A percentile compares a stretch with the other conserved stretches of the same genome.
phyloP scores from a whole-genome alignment of 2,797 vertebrate genomes.

The Acrossocheilus wenchowensis region DNA sequence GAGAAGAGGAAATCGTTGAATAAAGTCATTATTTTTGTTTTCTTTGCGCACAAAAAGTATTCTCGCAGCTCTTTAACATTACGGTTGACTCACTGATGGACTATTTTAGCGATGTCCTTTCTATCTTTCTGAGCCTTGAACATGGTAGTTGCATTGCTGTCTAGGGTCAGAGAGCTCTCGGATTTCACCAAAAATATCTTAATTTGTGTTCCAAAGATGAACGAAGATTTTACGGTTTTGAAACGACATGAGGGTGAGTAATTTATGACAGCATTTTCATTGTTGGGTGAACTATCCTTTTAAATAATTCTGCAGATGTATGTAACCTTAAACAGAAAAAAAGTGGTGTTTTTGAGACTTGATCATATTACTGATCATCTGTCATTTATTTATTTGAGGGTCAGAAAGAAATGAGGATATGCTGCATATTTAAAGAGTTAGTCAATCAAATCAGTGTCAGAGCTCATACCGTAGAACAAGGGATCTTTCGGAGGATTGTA shows the following conservation, averaged over 20 bases:
- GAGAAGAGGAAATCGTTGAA: too few species aligned
- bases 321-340: neutral
- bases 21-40: too few species aligned
- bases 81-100: too few species aligned
- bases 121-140: too few species aligned
- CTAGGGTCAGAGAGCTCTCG: too few species aligned
- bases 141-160: too few species aligned
- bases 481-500: constrained; percentile 78
- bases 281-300: neutral
- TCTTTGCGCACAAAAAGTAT: too few species aligned
- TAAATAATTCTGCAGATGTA: neutral
- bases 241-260: neutral
- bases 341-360: neutral
- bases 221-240: neutral
- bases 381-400: neutral
- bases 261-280: neutral
- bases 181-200: too few species aligned
- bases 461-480: constrained; percentile 82
- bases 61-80: too few species aligned
- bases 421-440: constrained; percentile 26
- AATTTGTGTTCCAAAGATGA: neutral
- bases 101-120: too few species aligned
- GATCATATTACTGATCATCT: neutral
- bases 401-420: constrained; percentile 1
- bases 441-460: constrained; percentile 10